A percentile compares a stretch with the other conserved stretches of the same genome.
Conservation (phyloP, 2,797 vertebrate species). For the Pyrocephalus nanus region DNA sequence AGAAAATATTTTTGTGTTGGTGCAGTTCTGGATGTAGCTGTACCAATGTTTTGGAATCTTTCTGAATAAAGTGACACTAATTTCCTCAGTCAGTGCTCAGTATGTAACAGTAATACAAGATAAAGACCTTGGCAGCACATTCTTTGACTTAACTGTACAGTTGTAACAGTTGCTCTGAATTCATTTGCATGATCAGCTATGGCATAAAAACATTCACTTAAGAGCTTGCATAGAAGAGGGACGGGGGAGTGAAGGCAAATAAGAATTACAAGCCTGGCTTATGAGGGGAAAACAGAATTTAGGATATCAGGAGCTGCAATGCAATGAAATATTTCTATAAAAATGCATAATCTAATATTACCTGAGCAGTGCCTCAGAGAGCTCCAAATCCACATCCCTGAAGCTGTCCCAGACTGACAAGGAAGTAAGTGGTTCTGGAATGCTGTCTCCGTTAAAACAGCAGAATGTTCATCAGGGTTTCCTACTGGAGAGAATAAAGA, state of each 20-base stretch:
- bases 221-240: neutral
- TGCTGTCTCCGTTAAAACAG: accelerated
- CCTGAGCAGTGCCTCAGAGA: neutral
- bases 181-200: constrained; percentile 57
- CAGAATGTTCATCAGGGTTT: neutral
- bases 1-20: neutral
- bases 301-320: neutral
- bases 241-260: neutral
- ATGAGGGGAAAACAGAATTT: neutral
- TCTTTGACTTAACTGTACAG: constrained; percentile 36
- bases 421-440: neutral
- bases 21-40: neutral
- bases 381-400: neutral
- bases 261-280: neutral
- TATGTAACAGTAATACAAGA: constrained; percentile 24
- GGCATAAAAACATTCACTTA: constrained; percentile 15
- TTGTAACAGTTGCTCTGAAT: constrained; percentile 69
- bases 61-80: neutral
- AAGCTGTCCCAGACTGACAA: neutral
- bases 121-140: constrained; percentile 47
- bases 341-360: neutral
- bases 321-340: neutral
- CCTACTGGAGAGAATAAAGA: neutral
- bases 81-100: neutral
- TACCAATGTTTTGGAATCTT: neutral